Percentiles rank a stretch among this genome's conserved stretches.
phyloP scores from a whole-genome alignment of 2,888 invertebrate genomes.

The Germaria angustata region DNA sequence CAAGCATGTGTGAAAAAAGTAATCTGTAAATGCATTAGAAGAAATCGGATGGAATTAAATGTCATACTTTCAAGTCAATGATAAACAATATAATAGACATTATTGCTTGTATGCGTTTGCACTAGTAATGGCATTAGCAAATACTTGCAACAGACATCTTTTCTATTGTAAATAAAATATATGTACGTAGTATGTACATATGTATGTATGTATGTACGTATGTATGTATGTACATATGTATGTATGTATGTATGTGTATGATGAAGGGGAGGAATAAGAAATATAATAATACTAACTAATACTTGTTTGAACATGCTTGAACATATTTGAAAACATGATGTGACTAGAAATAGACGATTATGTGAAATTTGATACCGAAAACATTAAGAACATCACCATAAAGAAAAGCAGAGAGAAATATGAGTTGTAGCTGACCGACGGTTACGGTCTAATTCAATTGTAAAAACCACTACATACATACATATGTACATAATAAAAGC shows the following conservation, averaged over 20 bases:
- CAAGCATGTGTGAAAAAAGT: conserved; percentile 50
- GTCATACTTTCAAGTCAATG: conserved; percentile 58
- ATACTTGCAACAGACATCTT: conserved; percentile 22
- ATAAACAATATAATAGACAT: conserved; percentile 19
- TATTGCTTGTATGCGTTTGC: conserved; percentile 13
- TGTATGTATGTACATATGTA: not conserved
- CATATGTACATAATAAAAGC: too few species aligned
- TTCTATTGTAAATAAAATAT: conserved; percentile 3
- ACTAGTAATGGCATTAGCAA: not conserved
- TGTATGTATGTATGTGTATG: not conserved
- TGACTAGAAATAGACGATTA: conserved; percentile 54
- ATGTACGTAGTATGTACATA: too few species aligned
- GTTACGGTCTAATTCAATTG: conserved; percentile 56
- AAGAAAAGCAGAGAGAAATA: not conserved
- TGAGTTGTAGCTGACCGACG: conserved; percentile 34
- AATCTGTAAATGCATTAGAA: conserved; percentile 54
- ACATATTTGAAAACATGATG: conserved; percentile 41
- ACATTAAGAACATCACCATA: conserved; percentile 17
- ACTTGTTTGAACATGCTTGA: conserved; percentile 23
- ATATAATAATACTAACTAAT: conserved; percentile 52
- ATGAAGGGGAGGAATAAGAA: conserved; percentile 13
- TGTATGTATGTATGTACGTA: not conserved
- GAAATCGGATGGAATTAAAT: conserved; percentile 58
- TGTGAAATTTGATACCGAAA: conserved; percentile 59
- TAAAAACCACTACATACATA: too few species aligned